Percentiles rank a stretch among this genome's conserved stretches.
Evolutionary conservation across 2,888 invertebrate genomes (phyloP).

Genomic region (Bombyx huttoni): DNA sequence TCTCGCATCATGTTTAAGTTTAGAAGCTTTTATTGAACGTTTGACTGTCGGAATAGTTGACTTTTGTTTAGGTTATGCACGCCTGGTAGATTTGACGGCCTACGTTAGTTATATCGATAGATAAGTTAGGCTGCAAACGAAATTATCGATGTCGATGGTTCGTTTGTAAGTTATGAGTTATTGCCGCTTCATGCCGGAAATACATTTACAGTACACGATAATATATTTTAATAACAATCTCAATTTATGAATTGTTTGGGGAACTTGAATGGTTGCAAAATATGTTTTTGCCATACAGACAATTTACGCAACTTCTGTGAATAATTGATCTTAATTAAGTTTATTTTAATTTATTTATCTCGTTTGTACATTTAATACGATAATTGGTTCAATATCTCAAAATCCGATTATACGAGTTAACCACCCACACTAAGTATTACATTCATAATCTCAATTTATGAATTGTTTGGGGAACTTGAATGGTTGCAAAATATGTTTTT

Average conservation of each 20-base stretch:
- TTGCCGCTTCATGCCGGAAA: not conserved
- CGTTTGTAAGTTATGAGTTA: not conserved
- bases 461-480: not conserved
- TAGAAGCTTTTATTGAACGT: slow-evolving; percentile 62
- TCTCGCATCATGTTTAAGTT: slow-evolving; percentile 52
- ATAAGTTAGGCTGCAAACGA: slow-evolving; percentile 32
- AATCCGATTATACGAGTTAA: slow-evolving; percentile 14
- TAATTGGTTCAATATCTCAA: too few relatives aligned
- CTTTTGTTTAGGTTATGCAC: slow-evolving; percentile 48
- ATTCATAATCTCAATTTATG: slow-evolving; percentile 13
- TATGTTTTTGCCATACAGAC: too few relatives aligned
- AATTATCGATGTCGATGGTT: not conserved
- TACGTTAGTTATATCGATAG: slow-evolving; percentile 65
- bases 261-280: not conserved
- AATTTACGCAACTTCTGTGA: too few relatives aligned
- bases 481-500: too few relatives aligned
- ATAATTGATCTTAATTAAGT: too few relatives aligned
- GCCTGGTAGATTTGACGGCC: slow-evolving; percentile 66
- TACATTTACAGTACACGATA: not conserved
- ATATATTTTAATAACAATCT: not conserved
- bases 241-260: not conserved
- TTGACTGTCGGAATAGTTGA: slow-evolving; percentile 61
- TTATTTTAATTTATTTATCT: too few relatives aligned
- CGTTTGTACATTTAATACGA: too few relatives aligned
- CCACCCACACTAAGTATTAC: slow-evolving; percentile 34